These are phyloP conservation scores for Watsonalla cultraria DNA, from an alignment of 2,888 invertebrate species.

Conservation along the genomic window DNA sequence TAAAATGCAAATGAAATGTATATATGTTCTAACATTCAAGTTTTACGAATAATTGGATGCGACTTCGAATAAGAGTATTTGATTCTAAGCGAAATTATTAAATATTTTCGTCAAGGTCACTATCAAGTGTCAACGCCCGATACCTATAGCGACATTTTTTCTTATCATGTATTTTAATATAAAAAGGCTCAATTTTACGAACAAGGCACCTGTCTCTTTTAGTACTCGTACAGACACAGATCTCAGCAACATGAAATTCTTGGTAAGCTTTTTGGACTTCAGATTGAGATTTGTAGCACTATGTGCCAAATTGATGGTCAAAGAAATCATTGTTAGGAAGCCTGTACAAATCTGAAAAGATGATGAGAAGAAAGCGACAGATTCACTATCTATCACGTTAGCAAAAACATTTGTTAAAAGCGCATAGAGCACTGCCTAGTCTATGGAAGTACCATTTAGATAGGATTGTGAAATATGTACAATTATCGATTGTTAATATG, in stretches of 20 bases:
- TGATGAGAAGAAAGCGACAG: too few species aligned
- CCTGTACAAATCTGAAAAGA: too few species aligned
- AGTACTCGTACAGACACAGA: slow-evolving; percentile 31
- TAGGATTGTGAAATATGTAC: too few species aligned
- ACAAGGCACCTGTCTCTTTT: slow-evolving; percentile 36
- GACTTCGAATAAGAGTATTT: neutral
- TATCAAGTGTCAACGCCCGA: slow-evolving; percentile 32
- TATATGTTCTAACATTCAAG: neutral
- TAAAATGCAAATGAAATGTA: too few species aligned
- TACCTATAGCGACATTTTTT: slow-evolving; percentile 25
- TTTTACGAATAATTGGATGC: neutral
- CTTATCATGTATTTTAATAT: slow-evolving; percentile 29
- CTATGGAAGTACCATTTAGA: too few species aligned
- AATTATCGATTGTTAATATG: too few species aligned
- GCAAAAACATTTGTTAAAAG: neutral
- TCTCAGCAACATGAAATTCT: slow-evolving; percentile 49
- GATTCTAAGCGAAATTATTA: slow-evolving; percentile 19
- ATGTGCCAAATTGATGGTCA: too few species aligned
- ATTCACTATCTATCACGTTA: neutral
- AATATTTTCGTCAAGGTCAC: slow-evolving; percentile 32
- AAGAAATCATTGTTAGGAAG: too few species aligned
- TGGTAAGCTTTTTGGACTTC: slow-evolving; percentile 29
- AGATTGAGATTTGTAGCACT: too few species aligned
- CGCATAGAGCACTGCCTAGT: too few species aligned
- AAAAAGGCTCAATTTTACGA: slow-evolving; percentile 28